phyloP scores from a whole-genome alignment of 92 coral and sea anemone genomes.

The Desmophyllum pertusum region DNA sequence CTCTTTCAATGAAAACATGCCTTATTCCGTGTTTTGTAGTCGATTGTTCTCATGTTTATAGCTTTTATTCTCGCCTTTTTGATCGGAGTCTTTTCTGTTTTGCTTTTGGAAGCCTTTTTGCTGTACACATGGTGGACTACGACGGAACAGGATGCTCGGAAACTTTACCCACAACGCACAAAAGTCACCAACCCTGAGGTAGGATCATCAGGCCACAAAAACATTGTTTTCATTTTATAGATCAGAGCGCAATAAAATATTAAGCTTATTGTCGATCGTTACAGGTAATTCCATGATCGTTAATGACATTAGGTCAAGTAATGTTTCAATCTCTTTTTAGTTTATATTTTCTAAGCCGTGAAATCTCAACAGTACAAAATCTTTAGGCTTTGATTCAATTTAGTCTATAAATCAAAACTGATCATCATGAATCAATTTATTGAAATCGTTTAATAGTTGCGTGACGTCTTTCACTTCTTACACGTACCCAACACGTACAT shows the following conservation, averaged over 20 bases:
- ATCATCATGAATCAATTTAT: too few species aligned
- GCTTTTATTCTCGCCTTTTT: conserved; percentile 83
- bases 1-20: conserved; percentile 14
- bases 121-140: conserved; percentile 98
- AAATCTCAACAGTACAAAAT: not conserved
- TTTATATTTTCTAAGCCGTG: not conserved
- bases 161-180: conserved; percentile 68
- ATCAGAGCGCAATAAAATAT: too few species aligned
- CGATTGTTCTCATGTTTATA: conserved; percentile 66
- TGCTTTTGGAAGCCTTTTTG: conserved; percentile 83
- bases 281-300: not conserved
- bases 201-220: not conserved
- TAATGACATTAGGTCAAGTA: not conserved
- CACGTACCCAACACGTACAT: too few species aligned
- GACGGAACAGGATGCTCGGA: conserved; percentile 73
- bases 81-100: conserved; percentile 89
- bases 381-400: not conserved
- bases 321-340: not conserved
- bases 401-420: too few species aligned
- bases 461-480: too few species aligned
- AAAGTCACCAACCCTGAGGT: conserved; percentile 94
- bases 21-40: not conserved
- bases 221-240: not conserved
- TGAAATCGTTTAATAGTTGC: too few species aligned
- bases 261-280: not conserved